Conservation (phyloP, 2,113 vertebrate genomes). For the Trogon melanurus region DNA sequence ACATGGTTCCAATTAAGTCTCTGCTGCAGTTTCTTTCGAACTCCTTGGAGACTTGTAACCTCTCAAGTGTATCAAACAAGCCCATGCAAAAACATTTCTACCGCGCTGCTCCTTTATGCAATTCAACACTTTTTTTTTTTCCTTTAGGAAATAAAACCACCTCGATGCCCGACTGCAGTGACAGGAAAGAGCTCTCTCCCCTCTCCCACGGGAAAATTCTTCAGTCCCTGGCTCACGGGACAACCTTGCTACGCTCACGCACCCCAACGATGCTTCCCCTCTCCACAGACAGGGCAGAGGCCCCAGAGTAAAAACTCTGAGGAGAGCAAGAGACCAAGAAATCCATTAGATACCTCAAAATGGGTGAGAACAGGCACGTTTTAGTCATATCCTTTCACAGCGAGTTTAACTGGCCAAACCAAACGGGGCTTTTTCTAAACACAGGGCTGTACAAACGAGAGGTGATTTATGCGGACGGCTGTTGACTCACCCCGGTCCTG, state of each 20-base stretch:
- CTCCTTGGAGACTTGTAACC: constrained; percentile 6
- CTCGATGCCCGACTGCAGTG: background rate
- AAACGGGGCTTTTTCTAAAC: background rate
- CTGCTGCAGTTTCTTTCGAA: background rate
- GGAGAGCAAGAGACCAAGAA: background rate
- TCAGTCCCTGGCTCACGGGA: background rate
- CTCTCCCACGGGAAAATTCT: background rate
- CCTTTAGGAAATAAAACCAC: background rate
- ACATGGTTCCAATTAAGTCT: constrained; percentile 32
- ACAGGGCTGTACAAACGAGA: background rate
- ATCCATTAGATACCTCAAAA: background rate
- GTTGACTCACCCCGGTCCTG: background rate
- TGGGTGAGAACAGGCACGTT: rapidly evolving
- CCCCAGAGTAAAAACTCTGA: background rate
- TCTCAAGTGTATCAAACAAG: constrained; percentile 33
- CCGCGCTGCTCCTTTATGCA: background rate
- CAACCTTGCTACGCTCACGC: background rate
- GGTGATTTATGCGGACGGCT: background rate
- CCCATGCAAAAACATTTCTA: constrained; percentile 17
- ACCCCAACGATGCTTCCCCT: background rate
- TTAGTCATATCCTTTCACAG: background rate
- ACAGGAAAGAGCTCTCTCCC: background rate
- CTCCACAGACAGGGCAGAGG: background rate
- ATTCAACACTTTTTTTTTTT: background rate
- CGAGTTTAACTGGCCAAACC: background rate